Evolutionary conservation across 2,888 invertebrate genomes (phyloP).

Genomic region (Rhyacophila evoluta): DNA sequence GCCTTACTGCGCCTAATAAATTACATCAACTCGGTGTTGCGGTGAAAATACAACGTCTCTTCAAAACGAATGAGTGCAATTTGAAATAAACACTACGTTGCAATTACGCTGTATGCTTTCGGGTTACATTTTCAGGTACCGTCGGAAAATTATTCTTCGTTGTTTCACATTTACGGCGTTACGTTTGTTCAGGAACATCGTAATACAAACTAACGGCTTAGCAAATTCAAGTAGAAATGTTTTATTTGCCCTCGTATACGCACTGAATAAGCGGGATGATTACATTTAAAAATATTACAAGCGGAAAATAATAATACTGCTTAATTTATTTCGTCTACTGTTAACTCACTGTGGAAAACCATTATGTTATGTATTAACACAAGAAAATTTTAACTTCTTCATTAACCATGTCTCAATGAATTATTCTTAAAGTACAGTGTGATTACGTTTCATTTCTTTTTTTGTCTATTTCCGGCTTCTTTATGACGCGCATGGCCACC

Average conservation of each 20-base stretch:
- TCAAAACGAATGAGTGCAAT: constrained; percentile 40
- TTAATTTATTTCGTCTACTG: neutral
- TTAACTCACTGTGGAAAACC: too few species aligned
- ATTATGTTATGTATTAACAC: too few species aligned
- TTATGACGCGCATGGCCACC: too few species aligned
- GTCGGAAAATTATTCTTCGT: constrained; percentile 4
- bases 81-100: constrained; percentile 35
- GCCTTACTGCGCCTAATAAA: constrained; percentile 27
- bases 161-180: neutral
- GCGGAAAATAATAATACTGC: neutral
- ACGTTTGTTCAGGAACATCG: neutral
- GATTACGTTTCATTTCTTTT: too few species aligned
- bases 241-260: neutral
- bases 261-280: neutral
- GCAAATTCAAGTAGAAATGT: neutral
- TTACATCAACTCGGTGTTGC: constrained; percentile 13
- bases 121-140: neutral
- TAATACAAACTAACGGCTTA: constrained; percentile 22
- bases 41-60: constrained; percentile 25
- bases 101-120: constrained; percentile 16
- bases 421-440: too few species aligned
- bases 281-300: neutral
- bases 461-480: too few species aligned
- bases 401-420: too few species aligned
- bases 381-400: too few species aligned